Percentiles rank a stretch among this genome's conserved stretches.
phyloP scores from a whole-genome alignment of 2,797 vertebrate species.

The Apodemus agrarius region DNA sequence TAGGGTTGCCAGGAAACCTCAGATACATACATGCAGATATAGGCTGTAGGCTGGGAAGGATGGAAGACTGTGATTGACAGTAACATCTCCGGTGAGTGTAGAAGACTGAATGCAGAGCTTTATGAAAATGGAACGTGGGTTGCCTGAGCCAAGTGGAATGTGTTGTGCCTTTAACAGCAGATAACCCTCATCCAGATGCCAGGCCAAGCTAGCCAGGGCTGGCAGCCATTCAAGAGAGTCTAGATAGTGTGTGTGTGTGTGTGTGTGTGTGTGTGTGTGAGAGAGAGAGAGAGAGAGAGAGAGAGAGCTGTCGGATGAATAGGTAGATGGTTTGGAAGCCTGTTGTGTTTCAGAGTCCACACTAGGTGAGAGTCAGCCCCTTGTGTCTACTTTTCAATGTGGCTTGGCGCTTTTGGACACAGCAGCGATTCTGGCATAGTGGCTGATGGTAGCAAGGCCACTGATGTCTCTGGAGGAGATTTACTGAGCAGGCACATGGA shows the following conservation, averaged over 20 bases:
- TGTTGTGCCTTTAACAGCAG: neutral
- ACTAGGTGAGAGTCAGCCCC: neutral
- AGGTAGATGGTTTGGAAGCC: neutral
- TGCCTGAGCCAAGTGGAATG: neutral
- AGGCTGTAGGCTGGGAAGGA: neutral
- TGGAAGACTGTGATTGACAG: neutral
- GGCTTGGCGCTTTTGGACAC: neutral
- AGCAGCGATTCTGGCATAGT: neutral
- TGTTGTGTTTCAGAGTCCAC: neutral
- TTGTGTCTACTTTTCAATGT: neutral
- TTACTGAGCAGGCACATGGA: neutral
- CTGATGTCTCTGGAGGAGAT: neutral
- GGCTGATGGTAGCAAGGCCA: neutral
- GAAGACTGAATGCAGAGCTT: neutral
- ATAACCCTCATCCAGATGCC: neutral
- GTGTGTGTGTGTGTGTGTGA: too few relatives aligned
- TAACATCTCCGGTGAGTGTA: neutral
- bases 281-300: too few relatives aligned
- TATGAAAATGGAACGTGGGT: neutral
- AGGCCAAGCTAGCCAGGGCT: neutral
- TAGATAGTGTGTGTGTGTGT: neutral
- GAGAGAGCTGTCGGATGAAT: neutral
- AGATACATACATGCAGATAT: neutral
- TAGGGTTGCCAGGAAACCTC: neutral
- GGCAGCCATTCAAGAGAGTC: neutral